Evolutionary conservation across 2,888 invertebrate genomes (phyloP).

Genomic region (Invenusta paracnida): DNA sequence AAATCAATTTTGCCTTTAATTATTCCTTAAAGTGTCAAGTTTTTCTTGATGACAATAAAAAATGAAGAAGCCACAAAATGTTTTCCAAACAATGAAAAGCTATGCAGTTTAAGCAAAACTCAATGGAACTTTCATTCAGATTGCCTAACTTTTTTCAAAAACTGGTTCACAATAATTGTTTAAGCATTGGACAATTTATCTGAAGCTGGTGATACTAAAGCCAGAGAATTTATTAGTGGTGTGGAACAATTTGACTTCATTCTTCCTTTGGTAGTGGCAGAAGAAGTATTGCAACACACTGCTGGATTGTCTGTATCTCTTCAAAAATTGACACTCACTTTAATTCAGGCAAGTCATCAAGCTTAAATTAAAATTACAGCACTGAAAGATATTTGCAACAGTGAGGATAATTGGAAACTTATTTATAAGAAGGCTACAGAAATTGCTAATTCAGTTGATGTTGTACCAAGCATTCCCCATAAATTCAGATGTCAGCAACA

Average conservation of each 20-base stretch:
- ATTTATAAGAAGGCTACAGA: background rate
- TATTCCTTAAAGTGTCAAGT: background rate
- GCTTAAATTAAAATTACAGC: background rate
- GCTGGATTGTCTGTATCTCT: background rate
- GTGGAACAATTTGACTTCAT: background rate
- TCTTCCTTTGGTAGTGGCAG: background rate
- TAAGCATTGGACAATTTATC: background rate
- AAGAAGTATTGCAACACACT: background rate
- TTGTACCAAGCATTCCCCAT: background rate
- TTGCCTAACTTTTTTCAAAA: background rate
- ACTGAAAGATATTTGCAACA: background rate
- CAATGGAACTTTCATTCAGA: background rate
- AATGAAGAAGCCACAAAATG: background rate
- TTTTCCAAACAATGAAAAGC: background rate
- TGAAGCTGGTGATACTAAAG: background rate
- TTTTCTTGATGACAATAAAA: background rate
- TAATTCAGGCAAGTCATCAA: background rate
- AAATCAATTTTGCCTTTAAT: background rate
- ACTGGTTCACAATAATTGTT: background rate
- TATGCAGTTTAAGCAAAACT: background rate
- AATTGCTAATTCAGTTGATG: background rate
- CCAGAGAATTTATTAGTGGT: background rate
- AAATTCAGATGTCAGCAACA: background rate
- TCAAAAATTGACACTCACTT: background rate
- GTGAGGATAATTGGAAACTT: background rate